A percentile compares a stretch with the other conserved stretches of the same genome.
phyloP scores from a whole-genome alignment of 1,140 invertebrate species.

The Ceratosolen fusciceps region DNA sequence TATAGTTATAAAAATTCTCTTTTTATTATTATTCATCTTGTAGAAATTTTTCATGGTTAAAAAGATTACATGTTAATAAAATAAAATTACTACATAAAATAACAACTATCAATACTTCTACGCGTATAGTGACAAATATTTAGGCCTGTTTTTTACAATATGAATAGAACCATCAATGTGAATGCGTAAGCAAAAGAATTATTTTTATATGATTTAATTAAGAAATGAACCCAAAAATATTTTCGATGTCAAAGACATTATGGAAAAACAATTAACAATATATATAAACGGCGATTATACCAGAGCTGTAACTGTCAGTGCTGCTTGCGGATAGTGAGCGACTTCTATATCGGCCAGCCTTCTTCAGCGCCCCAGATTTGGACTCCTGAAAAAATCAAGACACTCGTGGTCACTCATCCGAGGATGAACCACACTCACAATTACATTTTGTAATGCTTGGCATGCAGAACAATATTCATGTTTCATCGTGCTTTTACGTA shows the following conservation, averaged over 20 bases:
- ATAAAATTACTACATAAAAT: too few species aligned
- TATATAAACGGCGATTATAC: conserved; percentile 69
- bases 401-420: conserved; percentile 38
- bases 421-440: not conserved
- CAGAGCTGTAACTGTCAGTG: conserved; percentile 93
- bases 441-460: not conserved
- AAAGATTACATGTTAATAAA: too few species aligned
- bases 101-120: too few species aligned
- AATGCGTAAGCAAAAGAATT: too few species aligned
- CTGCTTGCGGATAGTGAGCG: conserved; percentile 93
- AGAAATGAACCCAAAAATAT: not conserved
- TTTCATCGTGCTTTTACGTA: not conserved
- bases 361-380: conserved; percentile 85
- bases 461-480: not conserved
- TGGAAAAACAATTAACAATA: not conserved
- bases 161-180: too few species aligned
- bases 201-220: too few species aligned
- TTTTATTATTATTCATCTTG: too few species aligned
- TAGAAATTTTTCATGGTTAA: too few species aligned
- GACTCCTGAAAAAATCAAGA: conserved; percentile 71
- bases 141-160: too few species aligned
- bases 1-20: too few species aligned
- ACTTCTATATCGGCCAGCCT: conserved; percentile 87
- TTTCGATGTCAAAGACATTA: not conserved
- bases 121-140: too few species aligned